A percentile compares a stretch with the other conserved stretches of the same genome.
Evolutionary conservation across 2,113 vertebrate species (phyloP).

Genomic region (Arizona elegans): DNA sequence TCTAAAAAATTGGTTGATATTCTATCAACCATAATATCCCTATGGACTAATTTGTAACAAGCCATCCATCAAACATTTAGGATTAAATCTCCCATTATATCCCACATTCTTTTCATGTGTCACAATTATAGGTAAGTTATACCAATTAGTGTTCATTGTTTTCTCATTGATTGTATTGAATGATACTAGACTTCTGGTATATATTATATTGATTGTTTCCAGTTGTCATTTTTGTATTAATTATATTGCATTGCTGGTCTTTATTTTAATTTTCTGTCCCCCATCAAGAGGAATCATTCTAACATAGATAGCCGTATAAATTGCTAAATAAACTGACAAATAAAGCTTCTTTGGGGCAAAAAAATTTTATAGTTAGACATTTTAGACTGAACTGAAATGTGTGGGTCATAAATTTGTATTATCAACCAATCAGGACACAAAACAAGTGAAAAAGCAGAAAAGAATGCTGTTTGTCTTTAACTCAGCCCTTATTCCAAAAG

Average conservation of each 20-base stretch:
- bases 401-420: neutral
- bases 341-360: neutral
- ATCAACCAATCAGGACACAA: neutral
- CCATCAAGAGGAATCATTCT: neutral
- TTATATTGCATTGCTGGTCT: neutral
- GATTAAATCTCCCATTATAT: neutral
- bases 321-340: neutral
- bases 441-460: neutral
- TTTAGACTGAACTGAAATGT: neutral
- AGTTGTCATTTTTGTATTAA: neutral
- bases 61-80: neutral
- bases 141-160: neutral
- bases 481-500: neutral
- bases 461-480: neutral
- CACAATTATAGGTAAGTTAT: neutral
- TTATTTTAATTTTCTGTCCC: neutral
- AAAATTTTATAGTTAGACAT: neutral
- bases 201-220: neutral
- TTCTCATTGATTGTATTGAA: neutral
- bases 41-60: neutral
- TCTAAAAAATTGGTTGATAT: neutral
- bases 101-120: neutral
- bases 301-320: neutral
- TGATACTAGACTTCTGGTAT: neutral
- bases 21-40: neutral